These are phyloP conservation scores for Ctenosaura bakeri DNA, from an alignment of 2,797 vertebrate species.

Conservation along the genomic window DNA sequence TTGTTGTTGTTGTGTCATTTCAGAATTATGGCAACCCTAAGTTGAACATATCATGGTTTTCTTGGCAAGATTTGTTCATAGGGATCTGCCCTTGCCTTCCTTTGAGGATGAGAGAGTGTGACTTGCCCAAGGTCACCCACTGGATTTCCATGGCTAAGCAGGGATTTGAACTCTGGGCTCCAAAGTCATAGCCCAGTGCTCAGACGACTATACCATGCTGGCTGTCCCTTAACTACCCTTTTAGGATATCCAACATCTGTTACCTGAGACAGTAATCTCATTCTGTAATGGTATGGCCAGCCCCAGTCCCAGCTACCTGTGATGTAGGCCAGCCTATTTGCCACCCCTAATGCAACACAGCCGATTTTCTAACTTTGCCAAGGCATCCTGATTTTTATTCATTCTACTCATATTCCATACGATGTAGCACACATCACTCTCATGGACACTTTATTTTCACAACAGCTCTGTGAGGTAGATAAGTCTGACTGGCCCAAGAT, in stretches of 20 bases:
- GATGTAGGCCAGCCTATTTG: neutral
- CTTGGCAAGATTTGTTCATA: too few species aligned
- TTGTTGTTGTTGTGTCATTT: too few species aligned
- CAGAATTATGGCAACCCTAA: too few species aligned
- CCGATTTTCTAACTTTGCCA: neutral
- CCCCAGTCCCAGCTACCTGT: neutral
- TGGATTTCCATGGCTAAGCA: too few species aligned
- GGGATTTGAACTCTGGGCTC: too few species aligned
- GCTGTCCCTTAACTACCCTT: neutral
- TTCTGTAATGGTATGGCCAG: neutral
- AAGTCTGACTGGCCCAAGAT: neutral
- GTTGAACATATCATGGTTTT: too few species aligned
- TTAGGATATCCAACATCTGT: neutral
- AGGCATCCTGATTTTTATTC: neutral
- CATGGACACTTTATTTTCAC: neutral
- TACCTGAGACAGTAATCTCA: neutral
- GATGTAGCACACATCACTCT: too few species aligned
- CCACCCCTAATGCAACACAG: neutral
- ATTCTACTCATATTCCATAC: neutral
- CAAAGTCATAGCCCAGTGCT: too few species aligned
- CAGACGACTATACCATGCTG: too few species aligned
- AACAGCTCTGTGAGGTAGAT: neutral
- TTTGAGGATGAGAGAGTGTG: too few species aligned
- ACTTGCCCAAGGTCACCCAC: too few species aligned
- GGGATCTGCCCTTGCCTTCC: too few species aligned